Evolutionary conservation across 2,113 vertebrate genomes (phyloP).

Genomic region (Aviceda subcristata): DNA sequence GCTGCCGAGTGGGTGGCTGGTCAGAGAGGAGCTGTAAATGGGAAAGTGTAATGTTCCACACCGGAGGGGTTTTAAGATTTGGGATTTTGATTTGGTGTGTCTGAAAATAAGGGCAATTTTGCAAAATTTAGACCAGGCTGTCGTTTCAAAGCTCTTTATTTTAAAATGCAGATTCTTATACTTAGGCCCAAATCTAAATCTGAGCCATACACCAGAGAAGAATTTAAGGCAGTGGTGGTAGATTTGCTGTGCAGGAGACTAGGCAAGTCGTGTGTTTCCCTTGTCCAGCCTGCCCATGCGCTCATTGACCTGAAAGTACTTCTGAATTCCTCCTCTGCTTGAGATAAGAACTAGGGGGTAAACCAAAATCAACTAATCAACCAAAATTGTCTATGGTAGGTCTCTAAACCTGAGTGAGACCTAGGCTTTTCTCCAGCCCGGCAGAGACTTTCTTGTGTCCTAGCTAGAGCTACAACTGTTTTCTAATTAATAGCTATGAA

Average conservation of each 20-base stretch:
- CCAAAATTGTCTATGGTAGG: neutral
- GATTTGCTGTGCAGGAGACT: neutral
- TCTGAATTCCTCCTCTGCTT: neutral
- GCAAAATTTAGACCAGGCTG: neutral
- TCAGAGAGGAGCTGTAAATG: neutral
- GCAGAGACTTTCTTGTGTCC: neutral
- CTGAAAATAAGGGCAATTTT: neutral
- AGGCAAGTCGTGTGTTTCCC: neutral
- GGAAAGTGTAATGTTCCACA: neutral
- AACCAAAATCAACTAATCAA: neutral
- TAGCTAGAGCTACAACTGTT: neutral
- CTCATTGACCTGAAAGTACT: neutral
- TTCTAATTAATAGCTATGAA: neutral
- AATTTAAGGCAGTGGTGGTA: accelerated
- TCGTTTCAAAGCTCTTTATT: neutral
- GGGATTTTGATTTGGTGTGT: neutral
- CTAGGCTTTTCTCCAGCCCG: neutral
- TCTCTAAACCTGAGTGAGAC: neutral
- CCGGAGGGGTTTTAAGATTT: neutral
- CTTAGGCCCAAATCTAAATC: neutral
- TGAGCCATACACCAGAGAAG: neutral
- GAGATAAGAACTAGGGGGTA: neutral
- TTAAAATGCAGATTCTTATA: neutral
- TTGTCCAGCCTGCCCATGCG: neutral
- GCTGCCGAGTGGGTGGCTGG: neutral